Evolutionary conservation across 2,888 invertebrate species (phyloP), one percentile per base, ranked within the genome.

Genomic region (Caenorhabditis macrosperma): DNA sequence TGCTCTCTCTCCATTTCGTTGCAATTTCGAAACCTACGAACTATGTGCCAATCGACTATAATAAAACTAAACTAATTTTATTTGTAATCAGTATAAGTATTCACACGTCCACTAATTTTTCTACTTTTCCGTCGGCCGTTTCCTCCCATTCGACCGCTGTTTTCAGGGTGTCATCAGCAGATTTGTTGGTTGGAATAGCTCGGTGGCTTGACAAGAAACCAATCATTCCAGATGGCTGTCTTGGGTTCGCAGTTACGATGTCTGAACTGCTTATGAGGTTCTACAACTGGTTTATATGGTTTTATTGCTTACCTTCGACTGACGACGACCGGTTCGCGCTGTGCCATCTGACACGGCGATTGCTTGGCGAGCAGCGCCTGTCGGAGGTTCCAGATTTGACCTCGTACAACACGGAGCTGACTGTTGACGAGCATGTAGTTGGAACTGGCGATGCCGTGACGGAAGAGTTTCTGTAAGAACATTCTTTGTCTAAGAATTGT

Each of bases 381-480:
- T 0, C 85, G 81, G 22, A 88, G 82, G 74, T 88, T 88, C 84
- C 84, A 86, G 28, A 86, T 61, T 78, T 88, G 88, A 15, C 88
- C 88, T n/a, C 88, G 84, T 24, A 88, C 79, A 12, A 88, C 88
- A 15, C 86, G 76, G 30, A 88, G 60, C 69, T 88, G 88, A 20
- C 82, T 83, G 60, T 81, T 76, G 20, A 84, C 82, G 12, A 88
- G 82, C 57, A 81, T 79, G 2, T 84, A 79, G 54, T 84, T 86
- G 12, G 76, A 74, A 30, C 68, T 79, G 0, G 66, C 72, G 20
- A 78, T 82, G 22, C 82, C 86, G 69, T 87, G 87, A 7, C 83
- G 78, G 63, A 98, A 99, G 97, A 88, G 96, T 38, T 75, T 95
- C 97, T 80, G 66, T 61, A 72, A 38, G 17, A 54, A n/a, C n/a